phyloP scores from a whole-genome alignment of 1,140 invertebrate genomes.

The Drosophila setifemur region DNA sequence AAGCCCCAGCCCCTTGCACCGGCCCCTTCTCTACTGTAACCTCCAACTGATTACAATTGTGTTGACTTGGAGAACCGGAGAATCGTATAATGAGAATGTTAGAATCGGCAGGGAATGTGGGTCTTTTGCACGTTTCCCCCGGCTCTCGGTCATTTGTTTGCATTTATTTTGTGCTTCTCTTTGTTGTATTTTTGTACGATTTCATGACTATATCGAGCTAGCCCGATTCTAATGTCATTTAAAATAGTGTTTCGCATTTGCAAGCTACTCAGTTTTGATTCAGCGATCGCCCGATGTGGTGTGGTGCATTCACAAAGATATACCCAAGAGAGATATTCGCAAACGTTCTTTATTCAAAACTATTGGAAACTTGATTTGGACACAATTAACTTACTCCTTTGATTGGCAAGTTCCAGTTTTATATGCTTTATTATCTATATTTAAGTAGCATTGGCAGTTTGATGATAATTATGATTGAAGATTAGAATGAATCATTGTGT shows the following conservation, averaged over 20 bases:
- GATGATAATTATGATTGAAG: conserved; percentile 2
- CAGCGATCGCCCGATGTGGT: conserved; percentile 53
- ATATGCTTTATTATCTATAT: neutral
- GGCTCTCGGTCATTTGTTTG: conserved; percentile 27
- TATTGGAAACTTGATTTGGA: conserved; percentile 10
- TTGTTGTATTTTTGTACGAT: conserved; percentile 47
- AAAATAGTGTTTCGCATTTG: conserved; percentile 47
- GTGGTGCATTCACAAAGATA: conserved; percentile 1
- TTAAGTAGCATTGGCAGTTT: neutral
- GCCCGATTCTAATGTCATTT: conserved; percentile 55
- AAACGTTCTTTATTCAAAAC: neutral
- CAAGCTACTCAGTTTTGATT: conserved; percentile 50
- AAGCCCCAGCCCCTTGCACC: neutral
- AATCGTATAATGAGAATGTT: no score
- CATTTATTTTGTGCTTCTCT: conserved; percentile 25
- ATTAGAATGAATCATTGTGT: conserved; percentile 4
- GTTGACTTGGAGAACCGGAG: conserved; percentile 35
- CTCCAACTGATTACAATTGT: conserved; percentile 23
- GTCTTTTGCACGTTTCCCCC: conserved; percentile 60
- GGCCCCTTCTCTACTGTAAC: conserved; percentile 12
- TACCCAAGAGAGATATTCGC: neutral
- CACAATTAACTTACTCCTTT: neutral
- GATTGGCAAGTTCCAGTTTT: conserved; percentile 51
- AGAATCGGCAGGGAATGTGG: no score
- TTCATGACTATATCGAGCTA: conserved; percentile 26